Conservation (phyloP, 2,888 invertebrate species). For the Cinara cedri region DNA sequence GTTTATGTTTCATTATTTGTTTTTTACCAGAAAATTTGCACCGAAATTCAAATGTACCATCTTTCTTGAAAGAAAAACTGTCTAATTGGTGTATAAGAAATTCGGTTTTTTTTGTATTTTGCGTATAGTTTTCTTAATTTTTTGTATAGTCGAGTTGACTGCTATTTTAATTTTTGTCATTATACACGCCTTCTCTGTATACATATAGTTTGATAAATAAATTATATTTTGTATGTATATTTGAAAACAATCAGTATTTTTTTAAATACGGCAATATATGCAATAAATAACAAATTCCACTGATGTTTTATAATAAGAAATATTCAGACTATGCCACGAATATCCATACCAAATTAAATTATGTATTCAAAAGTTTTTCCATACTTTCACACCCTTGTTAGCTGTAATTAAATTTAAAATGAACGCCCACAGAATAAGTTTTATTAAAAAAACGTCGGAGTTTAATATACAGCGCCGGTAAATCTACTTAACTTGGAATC, state of each 20-base stretch:
- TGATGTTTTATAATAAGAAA: neutral
- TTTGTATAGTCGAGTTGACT: neutral
- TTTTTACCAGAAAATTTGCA: too few species aligned
- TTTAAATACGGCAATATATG: too few species aligned
- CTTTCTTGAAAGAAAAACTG: too few species aligned
- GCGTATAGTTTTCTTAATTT: too few species aligned
- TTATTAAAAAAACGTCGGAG: conserved; percentile 17
- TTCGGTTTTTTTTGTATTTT: too few species aligned
- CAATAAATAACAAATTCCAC: neutral
- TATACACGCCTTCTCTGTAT: neutral
- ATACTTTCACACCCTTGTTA: conserved; percentile 23
- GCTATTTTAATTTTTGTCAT: neutral
- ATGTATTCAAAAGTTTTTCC: conserved; percentile 38
- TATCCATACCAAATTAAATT: conserved; percentile 17
- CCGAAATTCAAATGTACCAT: too few species aligned
- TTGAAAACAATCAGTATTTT: neutral
- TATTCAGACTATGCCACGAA: neutral
- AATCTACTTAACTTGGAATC: conserved; percentile 26
- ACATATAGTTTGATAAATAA: neutral
- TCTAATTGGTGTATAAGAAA: too few species aligned
- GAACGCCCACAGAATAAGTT: conserved; percentile 32
- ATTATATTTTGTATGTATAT: neutral
- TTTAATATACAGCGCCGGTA: neutral
- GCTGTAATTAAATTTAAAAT: conserved; percentile 34
- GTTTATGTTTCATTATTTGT: too few species aligned